Evolutionary conservation across 2,113 vertebrate genomes (phyloP).

Genomic region (Gallinago paraguaiae): DNA sequence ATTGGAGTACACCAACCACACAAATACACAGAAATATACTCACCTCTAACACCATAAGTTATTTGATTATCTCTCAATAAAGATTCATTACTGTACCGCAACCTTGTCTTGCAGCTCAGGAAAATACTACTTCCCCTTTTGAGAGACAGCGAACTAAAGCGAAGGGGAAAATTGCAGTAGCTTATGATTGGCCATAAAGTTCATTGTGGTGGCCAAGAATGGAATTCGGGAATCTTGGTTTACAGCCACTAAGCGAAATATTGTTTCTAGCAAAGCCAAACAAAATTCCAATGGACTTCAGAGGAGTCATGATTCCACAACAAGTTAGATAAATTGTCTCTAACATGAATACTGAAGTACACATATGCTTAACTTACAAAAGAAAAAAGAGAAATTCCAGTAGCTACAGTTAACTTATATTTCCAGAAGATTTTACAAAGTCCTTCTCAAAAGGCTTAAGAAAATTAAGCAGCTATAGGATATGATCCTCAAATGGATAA

Average conservation of each 20-base stretch:
- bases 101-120: background rate
- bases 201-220: background rate
- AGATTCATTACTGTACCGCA: background rate
- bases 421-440: background rate
- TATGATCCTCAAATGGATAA: background rate
- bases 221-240: slow-evolving; percentile 12
- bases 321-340: slow-evolving; percentile 9
- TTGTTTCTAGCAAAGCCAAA: slow-evolving; percentile 41
- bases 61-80: background rate
- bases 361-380: background rate
- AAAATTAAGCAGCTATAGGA: background rate
- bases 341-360: background rate
- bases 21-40: background rate
- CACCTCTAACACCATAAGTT: background rate
- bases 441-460: background rate
- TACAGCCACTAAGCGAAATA: background rate
- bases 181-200: background rate
- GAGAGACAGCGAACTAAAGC: background rate
- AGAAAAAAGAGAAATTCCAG: slow-evolving; percentile 21
- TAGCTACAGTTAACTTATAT: background rate
- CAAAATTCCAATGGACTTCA: slow-evolving; percentile 42
- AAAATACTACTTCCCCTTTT: background rate
- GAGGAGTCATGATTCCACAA: slow-evolving; percentile 30
- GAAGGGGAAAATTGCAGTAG: background rate
- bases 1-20: background rate